Evolutionary conservation across 2,888 invertebrate species (phyloP).

Genomic region (Hymenopus coronatus): DNA sequence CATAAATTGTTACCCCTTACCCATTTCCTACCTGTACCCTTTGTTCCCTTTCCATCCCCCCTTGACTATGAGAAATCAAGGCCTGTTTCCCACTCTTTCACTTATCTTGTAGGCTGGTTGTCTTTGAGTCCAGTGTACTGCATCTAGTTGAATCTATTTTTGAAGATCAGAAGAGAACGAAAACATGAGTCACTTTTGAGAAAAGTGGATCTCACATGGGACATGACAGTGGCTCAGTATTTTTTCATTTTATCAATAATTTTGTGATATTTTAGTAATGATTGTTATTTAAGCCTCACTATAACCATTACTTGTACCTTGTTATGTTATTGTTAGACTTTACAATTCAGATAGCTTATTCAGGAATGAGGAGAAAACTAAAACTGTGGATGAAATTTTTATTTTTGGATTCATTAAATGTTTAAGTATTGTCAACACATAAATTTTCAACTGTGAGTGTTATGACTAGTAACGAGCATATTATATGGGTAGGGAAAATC

Average conservation of each 20-base stretch:
- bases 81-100: constrained; percentile 33
- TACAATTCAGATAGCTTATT: constrained; percentile 50
- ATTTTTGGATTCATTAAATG: constrained; percentile 48
- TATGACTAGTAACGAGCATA: background rate
- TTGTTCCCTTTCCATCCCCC: constrained; percentile 20
- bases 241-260: constrained; percentile 53
- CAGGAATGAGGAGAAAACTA: constrained; percentile 48
- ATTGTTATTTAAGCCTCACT: constrained; percentile 57
- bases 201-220: constrained; percentile 38
- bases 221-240: constrained; percentile 51
- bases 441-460: background rate
- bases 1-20: background rate
- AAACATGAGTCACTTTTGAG: constrained; percentile 35
- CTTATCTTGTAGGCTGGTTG: constrained; percentile 39
- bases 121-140: constrained; percentile 32
- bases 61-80: constrained; percentile 34
- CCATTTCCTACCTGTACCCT: background rate
- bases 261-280: constrained; percentile 58
- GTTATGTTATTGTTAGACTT: constrained; percentile 46
- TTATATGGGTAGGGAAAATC: constrained; percentile 6
- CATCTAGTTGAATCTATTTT: constrained; percentile 37
- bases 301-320: constrained; percentile 43
- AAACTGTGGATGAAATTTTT: constrained; percentile 44
- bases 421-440: constrained; percentile 40
- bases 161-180: constrained; percentile 35